A percentile compares a stretch with the other conserved stretches of the same genome.
Evolutionary conservation across 2,888 invertebrate species (phyloP).

Genomic region (Heteropelma amictum): DNA sequence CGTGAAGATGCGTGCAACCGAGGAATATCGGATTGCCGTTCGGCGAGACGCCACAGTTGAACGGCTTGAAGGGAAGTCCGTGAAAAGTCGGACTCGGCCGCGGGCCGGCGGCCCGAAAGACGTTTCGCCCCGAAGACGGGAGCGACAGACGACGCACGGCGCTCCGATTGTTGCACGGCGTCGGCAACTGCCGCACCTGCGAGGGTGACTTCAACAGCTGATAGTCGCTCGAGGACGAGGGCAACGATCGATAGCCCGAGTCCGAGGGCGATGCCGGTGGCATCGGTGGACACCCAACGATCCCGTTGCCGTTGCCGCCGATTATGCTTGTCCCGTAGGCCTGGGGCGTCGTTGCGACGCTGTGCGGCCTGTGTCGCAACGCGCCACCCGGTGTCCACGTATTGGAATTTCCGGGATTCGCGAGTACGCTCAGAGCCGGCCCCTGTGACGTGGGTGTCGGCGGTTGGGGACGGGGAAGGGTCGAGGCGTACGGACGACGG

Average conservation of each 20-base stretch:
- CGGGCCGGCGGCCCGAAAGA: conserved; percentile 78
- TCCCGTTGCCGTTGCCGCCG: conserved; percentile 41
- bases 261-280: conserved; percentile 78
- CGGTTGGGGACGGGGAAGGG: conserved; percentile 80
- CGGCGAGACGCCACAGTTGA: conserved; percentile 76
- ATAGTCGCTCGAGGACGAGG: conserved; percentile 83
- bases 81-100: conserved; percentile 83
- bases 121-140: conserved; percentile 78
- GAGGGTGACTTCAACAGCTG: conserved; percentile 80
- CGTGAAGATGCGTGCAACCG: conserved; percentile 79
- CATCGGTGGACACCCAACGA: conserved; percentile 49
- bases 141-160: conserved; percentile 80
- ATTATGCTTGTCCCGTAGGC: conserved; percentile 63
- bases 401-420: conserved; percentile 70
- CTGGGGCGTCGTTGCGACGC: conserved; percentile 73
- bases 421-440: conserved; percentile 66
- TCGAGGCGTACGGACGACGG: conserved; percentile 76
- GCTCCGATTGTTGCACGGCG: conserved; percentile 79
- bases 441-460: conserved; percentile 78
- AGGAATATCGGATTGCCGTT: conserved; percentile 78
- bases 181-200: conserved; percentile 60
- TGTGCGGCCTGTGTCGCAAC: conserved; percentile 72
- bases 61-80: conserved; percentile 79
- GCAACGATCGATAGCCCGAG: conserved; percentile 80
- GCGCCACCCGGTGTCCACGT: conserved; percentile 72